Evolutionary conservation across 1,140 invertebrate genomes (phyloP).

Genomic region (Drosophila lacertosa): DNA sequence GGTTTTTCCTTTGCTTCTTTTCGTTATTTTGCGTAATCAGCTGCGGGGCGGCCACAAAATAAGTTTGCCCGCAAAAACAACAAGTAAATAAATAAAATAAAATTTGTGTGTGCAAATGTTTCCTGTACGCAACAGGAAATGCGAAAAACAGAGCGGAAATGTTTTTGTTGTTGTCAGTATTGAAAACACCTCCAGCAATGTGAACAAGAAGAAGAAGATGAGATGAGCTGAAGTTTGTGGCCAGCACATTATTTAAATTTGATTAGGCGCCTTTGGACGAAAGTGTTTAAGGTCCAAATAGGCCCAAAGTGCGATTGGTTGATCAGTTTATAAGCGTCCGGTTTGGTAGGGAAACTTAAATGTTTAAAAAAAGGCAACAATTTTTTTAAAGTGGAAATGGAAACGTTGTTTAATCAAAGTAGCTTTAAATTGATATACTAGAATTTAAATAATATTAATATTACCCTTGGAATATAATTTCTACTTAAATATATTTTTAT

Average conservation of each 20-base stretch:
- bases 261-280: slow-evolving; percentile 39
- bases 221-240: background rate
- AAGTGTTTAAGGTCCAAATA: slow-evolving; percentile 32
- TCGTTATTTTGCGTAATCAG: slow-evolving; percentile 54
- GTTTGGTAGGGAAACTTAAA: too few relatives aligned
- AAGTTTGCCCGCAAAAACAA: slow-evolving; percentile 67
- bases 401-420: too few relatives aligned
- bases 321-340: slow-evolving; percentile 18
- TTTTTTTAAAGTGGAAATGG: too few relatives aligned
- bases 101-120: slow-evolving; percentile 55
- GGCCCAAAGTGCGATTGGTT: background rate
- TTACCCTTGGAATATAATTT: too few relatives aligned
- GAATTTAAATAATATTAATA: too few relatives aligned
- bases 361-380: too few relatives aligned
- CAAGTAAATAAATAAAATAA: slow-evolving; percentile 72
- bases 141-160: slow-evolving; percentile 5
- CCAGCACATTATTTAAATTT: slow-evolving; percentile 46
- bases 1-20: slow-evolving; percentile 16
- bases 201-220: background rate
- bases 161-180: slow-evolving; percentile 19
- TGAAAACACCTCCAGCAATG: slow-evolving; percentile 1
- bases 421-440: too few relatives aligned
- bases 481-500: too few relatives aligned
- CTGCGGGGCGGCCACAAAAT: slow-evolving; percentile 41
- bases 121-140: slow-evolving; percentile 65